A percentile compares a stretch with the other conserved stretches of the same genome.
Evolutionary conservation across 2,888 invertebrate genomes (phyloP).

Genomic region (Rhagium mordax): DNA sequence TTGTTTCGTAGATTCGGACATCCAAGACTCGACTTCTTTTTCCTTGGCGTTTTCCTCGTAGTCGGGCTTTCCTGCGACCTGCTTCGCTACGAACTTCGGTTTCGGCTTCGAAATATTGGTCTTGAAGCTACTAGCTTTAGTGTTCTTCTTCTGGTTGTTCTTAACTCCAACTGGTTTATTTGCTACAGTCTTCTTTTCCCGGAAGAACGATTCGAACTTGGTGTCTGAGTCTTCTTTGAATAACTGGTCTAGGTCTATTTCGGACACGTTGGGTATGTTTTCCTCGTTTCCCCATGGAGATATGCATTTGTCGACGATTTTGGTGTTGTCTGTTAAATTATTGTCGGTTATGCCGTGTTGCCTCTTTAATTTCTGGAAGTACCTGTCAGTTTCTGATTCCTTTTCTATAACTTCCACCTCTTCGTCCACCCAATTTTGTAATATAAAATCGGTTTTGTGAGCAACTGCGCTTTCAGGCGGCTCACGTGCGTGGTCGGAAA

Average conservation of each 20-base stretch:
- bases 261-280: conserved; percentile 56
- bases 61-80: conserved; percentile 53
- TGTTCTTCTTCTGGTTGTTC: not conserved
- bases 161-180: not conserved
- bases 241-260: conserved; percentile 57
- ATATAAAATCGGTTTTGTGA: conserved; percentile 16
- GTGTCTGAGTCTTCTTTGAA: conserved; percentile 56
- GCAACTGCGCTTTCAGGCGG: not conserved
- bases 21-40: conserved; percentile 63
- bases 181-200: conserved; percentile 29
- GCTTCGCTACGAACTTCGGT: conserved; percentile 40
- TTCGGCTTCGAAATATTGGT: not conserved
- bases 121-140: not conserved
- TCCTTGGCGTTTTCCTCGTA: conserved; percentile 35
- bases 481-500: not conserved
- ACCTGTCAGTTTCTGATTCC: conserved; percentile 55
- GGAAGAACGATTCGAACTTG: conserved; percentile 54
- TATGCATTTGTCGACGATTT: conserved; percentile 52
- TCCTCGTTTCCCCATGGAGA: conserved; percentile 47
- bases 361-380: conserved; percentile 50
- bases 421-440: conserved; percentile 41
- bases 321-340: conserved; percentile 54
- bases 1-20: conserved; percentile 49
- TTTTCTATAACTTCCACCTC: conserved; percentile 43
- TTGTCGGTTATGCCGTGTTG: conserved; percentile 36